phyloP scores from a whole-genome alignment of 2,888 invertebrate species.

The Microchrysa polita region DNA sequence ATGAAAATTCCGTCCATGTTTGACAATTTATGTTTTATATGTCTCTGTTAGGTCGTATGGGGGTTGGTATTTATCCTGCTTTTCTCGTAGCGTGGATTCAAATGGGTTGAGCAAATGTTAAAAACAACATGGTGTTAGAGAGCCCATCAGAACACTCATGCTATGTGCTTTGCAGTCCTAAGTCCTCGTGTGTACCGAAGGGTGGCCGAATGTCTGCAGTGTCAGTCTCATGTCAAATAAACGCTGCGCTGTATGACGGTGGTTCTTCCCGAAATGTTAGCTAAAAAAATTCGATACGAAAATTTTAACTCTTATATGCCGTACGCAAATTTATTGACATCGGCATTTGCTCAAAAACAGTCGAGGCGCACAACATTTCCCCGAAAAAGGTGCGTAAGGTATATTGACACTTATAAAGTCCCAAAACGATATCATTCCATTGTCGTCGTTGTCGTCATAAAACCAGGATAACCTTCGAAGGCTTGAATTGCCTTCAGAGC shows the following conservation, averaged over 20 bases:
- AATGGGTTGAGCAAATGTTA: constrained; percentile 25
- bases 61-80: neutral
- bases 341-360: neutral
- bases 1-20: constrained; percentile 39
- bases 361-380: too few relatives aligned
- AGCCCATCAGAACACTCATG: neutral
- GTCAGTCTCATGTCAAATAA: neutral
- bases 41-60: constrained; percentile 8
- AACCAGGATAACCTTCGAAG: constrained; percentile 29
- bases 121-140: constrained; percentile 3
- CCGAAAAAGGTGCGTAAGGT: constrained; percentile 38
- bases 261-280: too few relatives aligned
- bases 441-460: constrained; percentile 35
- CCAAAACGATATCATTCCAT: constrained; percentile 44
- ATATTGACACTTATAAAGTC: constrained; percentile 40
- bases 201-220: neutral
- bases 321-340: too few relatives aligned
- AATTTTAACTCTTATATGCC: too few relatives aligned
- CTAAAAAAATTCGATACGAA: too few relatives aligned
- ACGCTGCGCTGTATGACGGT: neutral
- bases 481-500: constrained; percentile 28
- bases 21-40: constrained; percentile 40
- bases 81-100: neutral
- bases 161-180: neutral
- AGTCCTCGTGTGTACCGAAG: neutral